phyloP scores from a whole-genome alignment of 1,140 invertebrate species.

The Schlechtendalia chinensis region DNA sequence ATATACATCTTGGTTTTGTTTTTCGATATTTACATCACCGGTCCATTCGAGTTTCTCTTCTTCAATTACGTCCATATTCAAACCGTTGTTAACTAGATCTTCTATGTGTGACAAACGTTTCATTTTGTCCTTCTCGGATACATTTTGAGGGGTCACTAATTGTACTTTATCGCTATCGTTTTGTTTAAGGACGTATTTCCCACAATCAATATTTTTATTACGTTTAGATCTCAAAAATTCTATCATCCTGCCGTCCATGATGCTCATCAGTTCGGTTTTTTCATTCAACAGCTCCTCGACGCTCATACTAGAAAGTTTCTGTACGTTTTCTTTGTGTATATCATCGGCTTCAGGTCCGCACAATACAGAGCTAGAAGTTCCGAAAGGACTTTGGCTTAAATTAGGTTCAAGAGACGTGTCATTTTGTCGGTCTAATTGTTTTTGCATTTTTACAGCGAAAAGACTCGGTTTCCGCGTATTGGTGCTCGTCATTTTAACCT shows the following conservation, averaged over 20 bases:
- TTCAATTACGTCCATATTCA: conserved; percentile 80
- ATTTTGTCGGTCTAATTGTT: conserved; percentile 36
- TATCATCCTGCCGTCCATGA: conserved; percentile 67
- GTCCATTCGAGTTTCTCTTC: conserved; percentile 84
- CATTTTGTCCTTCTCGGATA: background rate
- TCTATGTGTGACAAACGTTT: conserved; percentile 54
- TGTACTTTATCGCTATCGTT: conserved; percentile 13
- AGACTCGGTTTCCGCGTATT: conserved; percentile 52
- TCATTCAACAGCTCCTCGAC: conserved; percentile 74
- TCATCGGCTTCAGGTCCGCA: conserved; percentile 60
- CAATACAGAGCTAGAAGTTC: conserved; percentile 60
- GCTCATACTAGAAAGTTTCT: conserved; percentile 68
- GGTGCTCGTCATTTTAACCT: conserved; percentile 43
- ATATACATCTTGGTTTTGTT: conserved; percentile 59
- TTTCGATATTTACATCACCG: conserved; percentile 61
- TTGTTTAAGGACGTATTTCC: conserved; percentile 4
- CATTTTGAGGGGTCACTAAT: background rate
- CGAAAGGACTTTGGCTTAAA: conserved; percentile 45
- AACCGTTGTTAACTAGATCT: conserved; percentile 67
- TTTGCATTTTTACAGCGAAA: conserved; percentile 53
- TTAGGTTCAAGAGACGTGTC: background rate
- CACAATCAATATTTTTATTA: background rate
- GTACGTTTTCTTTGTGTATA: conserved; percentile 75
- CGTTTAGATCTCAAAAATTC: conserved; percentile 62
- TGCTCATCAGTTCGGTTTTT: conserved; percentile 65